These are phyloP conservation scores for Origma solitaria DNA, from an alignment of 2,113 vertebrate species.

Conservation along the genomic window DNA sequence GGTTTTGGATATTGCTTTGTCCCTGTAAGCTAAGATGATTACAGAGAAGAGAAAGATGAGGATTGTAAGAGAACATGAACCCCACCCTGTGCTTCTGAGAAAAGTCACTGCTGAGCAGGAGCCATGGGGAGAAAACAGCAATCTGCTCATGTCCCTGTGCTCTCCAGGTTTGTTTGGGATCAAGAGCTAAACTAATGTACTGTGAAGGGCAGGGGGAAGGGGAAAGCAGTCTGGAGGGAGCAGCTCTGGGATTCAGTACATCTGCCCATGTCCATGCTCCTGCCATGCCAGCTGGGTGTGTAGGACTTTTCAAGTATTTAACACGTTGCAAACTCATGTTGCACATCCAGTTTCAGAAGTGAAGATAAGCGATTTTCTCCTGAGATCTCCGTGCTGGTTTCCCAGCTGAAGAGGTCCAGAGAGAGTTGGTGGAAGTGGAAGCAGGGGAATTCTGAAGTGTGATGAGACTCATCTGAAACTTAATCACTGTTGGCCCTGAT, in stretches of 20 bases:
- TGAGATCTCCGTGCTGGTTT: not conserved
- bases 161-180: not conserved
- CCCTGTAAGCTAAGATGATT: not conserved
- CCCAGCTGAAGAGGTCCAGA: not conserved
- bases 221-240: not conserved
- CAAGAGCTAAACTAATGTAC: not conserved
- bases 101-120: not conserved
- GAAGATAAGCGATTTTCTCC: not conserved
- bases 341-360: not conserved
- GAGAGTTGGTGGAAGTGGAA: not conserved
- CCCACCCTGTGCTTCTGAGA: not conserved
- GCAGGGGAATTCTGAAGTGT: not conserved
- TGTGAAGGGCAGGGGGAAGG: not conserved
- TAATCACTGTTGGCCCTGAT: slow-evolving; percentile 23
- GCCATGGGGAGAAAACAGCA: fast-evolving
- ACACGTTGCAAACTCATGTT: not conserved
- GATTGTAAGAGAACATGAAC: not conserved
- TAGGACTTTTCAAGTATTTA: not conserved
- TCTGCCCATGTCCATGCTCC: not conserved
- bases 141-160: not conserved
- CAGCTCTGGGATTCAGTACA: not conserved
- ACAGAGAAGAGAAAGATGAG: not conserved
- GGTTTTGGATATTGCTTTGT: not conserved
- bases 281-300: not conserved
- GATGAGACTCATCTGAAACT: slow-evolving; percentile 3